Evolutionary conservation across 2,888 invertebrate genomes (phyloP), one percentile per base, ranked within the genome.

Genomic region (Drosophila pegasa): DNA sequence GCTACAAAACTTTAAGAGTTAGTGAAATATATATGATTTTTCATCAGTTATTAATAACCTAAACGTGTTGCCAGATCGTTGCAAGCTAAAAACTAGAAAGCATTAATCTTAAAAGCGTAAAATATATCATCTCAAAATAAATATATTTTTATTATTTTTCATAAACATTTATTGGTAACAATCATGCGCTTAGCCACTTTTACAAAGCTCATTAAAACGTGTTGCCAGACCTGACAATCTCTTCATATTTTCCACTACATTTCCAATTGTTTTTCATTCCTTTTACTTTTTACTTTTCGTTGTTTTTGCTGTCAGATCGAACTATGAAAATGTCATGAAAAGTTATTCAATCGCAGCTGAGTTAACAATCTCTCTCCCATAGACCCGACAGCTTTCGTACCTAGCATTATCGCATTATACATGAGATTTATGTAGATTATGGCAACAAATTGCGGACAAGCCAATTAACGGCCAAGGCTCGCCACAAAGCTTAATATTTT

Each of bases 391-490:
- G 31, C 47, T 45, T 59, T 40, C 41, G 22, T 63, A 64, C 43
- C 41, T 52, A 8, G 27, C 45, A 48, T 56, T 63, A 63, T 62
- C 50, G 54, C 71, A 55, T 31, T 51, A 35, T 55, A 41, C 29
- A 40, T 25, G 9, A 41, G 41, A 75, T 59, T 75, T 73, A 70
- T 75, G 63, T 75, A 58, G 41, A 62, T 58, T 68, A 55, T 57
- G 50, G 20, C 57, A 68, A 54, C 52, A 61, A 61, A 71, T 68
- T 33, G 67, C 38, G 33, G 43, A 12, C 52, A 52, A 52, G 70
- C 57, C 71, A 72, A 69, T 75, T 75, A 75, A 51, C 62, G 69
- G 75, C 45, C 70, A 70, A 75, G 63, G 58, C 75, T 74, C 50
- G 35, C 33, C 5, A 18, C 25, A 3, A 29, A 55, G 54, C 55